Base-by-base conservation (phyloP, 2,797 vertebrate genomes). In the Thaleichthys pacificus region DNA sequence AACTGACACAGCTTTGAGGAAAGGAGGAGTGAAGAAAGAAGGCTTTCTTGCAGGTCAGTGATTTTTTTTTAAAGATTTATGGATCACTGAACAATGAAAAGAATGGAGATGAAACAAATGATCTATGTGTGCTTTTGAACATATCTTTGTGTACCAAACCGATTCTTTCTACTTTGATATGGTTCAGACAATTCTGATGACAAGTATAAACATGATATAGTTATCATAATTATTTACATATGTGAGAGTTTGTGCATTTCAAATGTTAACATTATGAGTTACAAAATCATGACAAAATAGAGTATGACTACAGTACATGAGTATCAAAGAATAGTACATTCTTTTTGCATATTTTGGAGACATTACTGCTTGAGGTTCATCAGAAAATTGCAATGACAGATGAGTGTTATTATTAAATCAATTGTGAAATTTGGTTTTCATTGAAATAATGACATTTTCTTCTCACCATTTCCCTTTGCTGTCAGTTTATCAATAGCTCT, bases 371-470 rank as follows among this genome's bases (percentile, higher is more conserved):
- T 8, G 76, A 80, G 75, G 79, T 30, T 19, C 58, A 76, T 83
- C 76, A 71, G 75, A 75, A 79, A 75, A 68, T 70, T 72, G 73
- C 86, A 74, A 76, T 82, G 87, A 89, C 81, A 87, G 88, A 88
- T 85, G 72, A 84, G 77, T 78, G 71, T 82, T 89, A 35, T 82
- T 69, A 56, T 83, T 76, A 83, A 86, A 91, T 88, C 88, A 84
- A 82, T 80, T 81, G 84, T 83, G 78, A 86, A 87, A 90, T 91
- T 86, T 56, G 77, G 82, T 86, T 89, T 72, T 82, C 77, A 73
- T 76, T 82, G 78, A 83, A 66, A 83, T 74, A 84, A 87, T 90
- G 89, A 88, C 80, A 91, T 93, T 93, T 93, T 75, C 72, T 77
- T 80, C 79, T 80, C 86, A 71, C 87, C 79, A 80, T 85, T 85